Conservation (phyloP, 2,888 invertebrate genomes). For the Fabriciana adippe region DNA sequence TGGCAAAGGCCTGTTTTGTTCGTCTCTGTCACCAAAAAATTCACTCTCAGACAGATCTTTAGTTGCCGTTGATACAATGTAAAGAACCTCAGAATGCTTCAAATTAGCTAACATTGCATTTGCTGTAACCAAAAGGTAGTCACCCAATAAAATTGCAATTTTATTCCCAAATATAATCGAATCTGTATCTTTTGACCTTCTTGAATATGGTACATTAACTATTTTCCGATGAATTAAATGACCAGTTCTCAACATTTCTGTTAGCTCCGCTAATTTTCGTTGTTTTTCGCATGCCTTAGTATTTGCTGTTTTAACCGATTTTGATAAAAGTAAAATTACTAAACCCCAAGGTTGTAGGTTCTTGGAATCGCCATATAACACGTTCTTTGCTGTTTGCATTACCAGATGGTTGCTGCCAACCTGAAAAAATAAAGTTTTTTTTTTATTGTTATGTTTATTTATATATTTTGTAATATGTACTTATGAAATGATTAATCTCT, state of each 20-base stretch:
- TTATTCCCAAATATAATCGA: conserved; percentile 94
- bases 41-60: conserved; percentile 92
- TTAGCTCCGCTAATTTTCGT: conserved; percentile 83
- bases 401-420: conserved; percentile 94
- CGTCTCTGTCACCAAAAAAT: conserved; percentile 89
- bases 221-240: conserved; percentile 89
- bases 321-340: conserved; percentile 90
- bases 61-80: conserved; percentile 90
- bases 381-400: conserved; percentile 91
- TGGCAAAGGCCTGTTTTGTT: conserved; percentile 88
- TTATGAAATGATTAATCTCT: no score
- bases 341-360: conserved; percentile 94
- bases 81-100: conserved; percentile 87
- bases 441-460: neutral
- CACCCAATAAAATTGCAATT: conserved; percentile 92
- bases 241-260: conserved; percentile 94
- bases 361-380: conserved; percentile 91
- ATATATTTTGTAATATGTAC: neutral
- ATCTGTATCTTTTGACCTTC: conserved; percentile 82
- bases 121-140: conserved; percentile 91
- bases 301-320: conserved; percentile 85
- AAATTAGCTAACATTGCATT: conserved; percentile 91
- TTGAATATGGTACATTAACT: conserved; percentile 75
- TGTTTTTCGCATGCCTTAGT: conserved; percentile 81
- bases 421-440: conserved; percentile 45